Base-by-base conservation (phyloP, 1,140 invertebrate species). In the Laupala kohalensis region DNA sequence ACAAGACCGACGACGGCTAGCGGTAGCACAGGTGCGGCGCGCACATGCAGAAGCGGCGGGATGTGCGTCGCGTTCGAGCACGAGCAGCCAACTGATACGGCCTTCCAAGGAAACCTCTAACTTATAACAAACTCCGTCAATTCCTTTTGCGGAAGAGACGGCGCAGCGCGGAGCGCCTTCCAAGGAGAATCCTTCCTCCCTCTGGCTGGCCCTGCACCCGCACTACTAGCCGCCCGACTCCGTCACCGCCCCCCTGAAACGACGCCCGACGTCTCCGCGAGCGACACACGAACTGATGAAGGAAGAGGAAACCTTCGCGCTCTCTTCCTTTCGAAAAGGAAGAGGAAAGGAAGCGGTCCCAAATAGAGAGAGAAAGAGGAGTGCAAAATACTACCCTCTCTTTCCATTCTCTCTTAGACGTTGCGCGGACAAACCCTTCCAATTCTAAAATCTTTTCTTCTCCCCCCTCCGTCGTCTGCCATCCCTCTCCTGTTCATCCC, bases 211-310 rank as follows among this genome's bases (percentile, higher is more conserved):
- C 67, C 26, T 29, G 26, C 27, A 27, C n/a, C 27, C 67, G 67
- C 5, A 27, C 26, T 19, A 25, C 25, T 28, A 25, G 67, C 12
- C 25, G 67, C 67, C 26, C 67, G 67, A 69, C 30, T 25, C 28
- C 69, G 69, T 53, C 69, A 30, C 69, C 69, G 25, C 69, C 69
- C 27, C 63, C 53, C 53, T 64, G 63, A 62, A 70, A 64, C 69
- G 69, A 70, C 69, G 69, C 63, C 69, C 63, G 37, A 70, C 69
- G 69, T 70, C 69, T 70, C 63, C 63, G 69, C 53, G 29, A 25
- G 37, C 69, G 69, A n/a, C 25, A 70, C 53, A 64, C 69, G 53
- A 63, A 70, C 69, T 70, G 69, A 70, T 26, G 67, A 68, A 68
- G 67, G 26, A 68, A 68, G 29, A 68, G 67, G 67, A 68, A 68